phyloP scores from a whole-genome alignment of 2,113 vertebrate species.

The Castor canadensis region DNA sequence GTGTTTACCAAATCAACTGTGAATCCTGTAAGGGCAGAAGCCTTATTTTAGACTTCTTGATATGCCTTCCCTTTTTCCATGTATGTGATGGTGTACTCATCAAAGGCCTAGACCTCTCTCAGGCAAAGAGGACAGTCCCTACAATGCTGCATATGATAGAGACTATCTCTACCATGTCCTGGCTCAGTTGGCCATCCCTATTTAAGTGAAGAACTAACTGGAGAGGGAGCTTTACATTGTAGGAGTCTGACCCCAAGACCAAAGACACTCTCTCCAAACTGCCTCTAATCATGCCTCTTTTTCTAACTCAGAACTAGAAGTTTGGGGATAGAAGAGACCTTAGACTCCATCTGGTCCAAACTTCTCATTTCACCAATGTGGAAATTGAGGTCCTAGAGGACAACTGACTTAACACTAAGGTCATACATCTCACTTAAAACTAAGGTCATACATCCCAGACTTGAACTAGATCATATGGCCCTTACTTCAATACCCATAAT shows the following conservation, averaged over 20 bases:
- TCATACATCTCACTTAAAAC: background rate
- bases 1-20: background rate
- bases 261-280: background rate
- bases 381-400: background rate
- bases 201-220: background rate
- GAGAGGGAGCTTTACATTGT: background rate
- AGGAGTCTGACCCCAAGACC: background rate
- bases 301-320: background rate
- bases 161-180: background rate
- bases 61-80: background rate
- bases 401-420: background rate
- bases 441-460: background rate
- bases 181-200: background rate
- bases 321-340: background rate
- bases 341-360: background rate
- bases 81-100: background rate
- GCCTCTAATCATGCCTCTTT: background rate
- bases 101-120: background rate
- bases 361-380: background rate
- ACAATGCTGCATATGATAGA: rapidly evolving
- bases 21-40: background rate
- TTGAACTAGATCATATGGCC: background rate
- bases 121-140: background rate
- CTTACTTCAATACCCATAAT: background rate
- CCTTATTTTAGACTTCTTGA: background rate